These are phyloP conservation scores for Axea sp. DNA, from an alignment of 2,888 invertebrate species.

Conservation along the genomic window DNA sequence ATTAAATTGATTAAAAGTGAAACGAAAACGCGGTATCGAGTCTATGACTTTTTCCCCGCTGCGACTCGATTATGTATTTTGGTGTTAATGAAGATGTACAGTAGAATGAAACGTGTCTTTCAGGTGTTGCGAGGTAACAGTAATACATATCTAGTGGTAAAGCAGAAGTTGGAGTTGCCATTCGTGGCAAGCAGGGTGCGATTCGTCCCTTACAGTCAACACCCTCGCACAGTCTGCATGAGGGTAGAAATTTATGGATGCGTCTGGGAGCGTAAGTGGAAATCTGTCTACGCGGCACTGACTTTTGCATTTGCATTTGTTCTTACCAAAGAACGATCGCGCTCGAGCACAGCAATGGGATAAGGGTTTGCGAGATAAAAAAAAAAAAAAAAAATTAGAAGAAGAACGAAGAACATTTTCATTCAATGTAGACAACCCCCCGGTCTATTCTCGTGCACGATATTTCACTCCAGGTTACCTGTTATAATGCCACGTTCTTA, in stretches of 20 bases:
- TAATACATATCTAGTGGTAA: conserved; percentile 87
- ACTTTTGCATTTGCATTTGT: conserved; percentile 57
- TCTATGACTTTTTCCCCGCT: conserved; percentile 7
- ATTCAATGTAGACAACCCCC: conserved; percentile 19
- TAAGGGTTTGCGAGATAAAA: conserved; percentile 25
- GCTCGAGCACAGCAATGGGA: conserved; percentile 11
- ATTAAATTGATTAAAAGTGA: conserved; percentile 6
- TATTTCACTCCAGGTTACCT: conserved; percentile 24
- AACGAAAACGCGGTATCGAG: neutral
- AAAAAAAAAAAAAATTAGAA: conserved; percentile 7
- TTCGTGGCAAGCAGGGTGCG: conserved; percentile 92
- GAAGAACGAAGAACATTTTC: conserved; percentile 17
- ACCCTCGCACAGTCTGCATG: conserved; percentile 94
- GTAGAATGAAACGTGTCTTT: conserved; percentile 44
- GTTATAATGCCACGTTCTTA: conserved; percentile 19
- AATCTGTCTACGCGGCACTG: conserved; percentile 50
- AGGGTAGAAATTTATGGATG: conserved; percentile 95
- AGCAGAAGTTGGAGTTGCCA: conserved; percentile 88
- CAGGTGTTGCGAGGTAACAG: conserved; percentile 88
- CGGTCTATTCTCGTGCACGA: conserved; percentile 16
- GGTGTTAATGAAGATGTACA: conserved; percentile 42
- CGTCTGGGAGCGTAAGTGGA: conserved; percentile 85
- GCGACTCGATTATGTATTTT: conserved; percentile 24
- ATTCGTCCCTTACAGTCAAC: conserved; percentile 92
- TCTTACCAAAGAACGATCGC: conserved; percentile 28